These are phyloP conservation scores for Cephalopterus ornatus DNA, from an alignment of 2,113 vertebrate genomes.

Conservation along the genomic window DNA sequence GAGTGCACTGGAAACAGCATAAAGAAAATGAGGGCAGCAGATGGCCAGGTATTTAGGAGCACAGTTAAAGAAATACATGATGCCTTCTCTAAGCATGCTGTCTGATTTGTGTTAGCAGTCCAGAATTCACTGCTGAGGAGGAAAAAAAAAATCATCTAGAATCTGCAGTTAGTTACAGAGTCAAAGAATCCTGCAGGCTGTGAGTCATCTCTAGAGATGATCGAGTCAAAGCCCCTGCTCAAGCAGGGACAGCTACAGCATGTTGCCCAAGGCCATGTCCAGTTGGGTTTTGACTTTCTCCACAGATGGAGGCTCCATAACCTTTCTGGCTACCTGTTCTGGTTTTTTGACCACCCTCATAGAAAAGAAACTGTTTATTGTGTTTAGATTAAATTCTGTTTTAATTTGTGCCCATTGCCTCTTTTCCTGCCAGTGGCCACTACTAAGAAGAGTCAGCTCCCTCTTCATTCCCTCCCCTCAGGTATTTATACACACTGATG, in stretches of 20 bases:
- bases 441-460: background rate
- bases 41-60: background rate
- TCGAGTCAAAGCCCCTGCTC: background rate
- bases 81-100: background rate
- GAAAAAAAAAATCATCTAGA: background rate
- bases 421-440: background rate
- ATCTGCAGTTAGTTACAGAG: background rate
- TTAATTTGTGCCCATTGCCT: background rate
- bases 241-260: background rate
- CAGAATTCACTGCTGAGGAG: background rate
- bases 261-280: background rate
- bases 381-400: background rate
- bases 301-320: background rate
- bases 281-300: background rate
- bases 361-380: background rate
- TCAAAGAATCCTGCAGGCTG: background rate
- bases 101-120: background rate
- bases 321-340: accelerated
- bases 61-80: background rate
- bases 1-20: background rate
- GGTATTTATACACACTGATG: background rate
- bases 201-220: background rate
- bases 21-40: background rate
- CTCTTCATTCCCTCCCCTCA: background rate
- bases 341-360: background rate